Evolutionary conservation across 1,140 invertebrate genomes (phyloP).

Genomic region (Tetramorium parvispinum): DNA sequence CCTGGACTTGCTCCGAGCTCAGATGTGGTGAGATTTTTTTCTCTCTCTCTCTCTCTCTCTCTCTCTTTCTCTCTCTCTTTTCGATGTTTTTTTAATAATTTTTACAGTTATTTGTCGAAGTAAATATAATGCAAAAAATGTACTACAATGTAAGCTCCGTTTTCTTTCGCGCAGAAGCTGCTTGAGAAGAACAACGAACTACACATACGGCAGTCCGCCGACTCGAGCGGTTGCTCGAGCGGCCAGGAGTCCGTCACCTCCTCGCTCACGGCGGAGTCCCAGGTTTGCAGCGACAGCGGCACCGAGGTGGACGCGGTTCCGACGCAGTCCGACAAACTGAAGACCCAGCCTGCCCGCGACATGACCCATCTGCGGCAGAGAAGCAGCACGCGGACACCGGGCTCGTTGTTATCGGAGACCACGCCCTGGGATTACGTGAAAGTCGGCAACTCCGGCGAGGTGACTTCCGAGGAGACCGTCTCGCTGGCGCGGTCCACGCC

Average conservation of each 20-base stretch:
- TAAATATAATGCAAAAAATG: not conserved
- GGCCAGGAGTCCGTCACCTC: constrained; percentile 87
- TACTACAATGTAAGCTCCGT: not conserved
- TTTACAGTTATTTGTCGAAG: not conserved
- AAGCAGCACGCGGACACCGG: constrained; percentile 66
- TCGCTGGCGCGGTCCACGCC: constrained; percentile 82
- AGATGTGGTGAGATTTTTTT: constrained; percentile 80
- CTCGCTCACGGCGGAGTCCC: constrained; percentile 86
- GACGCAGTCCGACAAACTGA: constrained; percentile 78
- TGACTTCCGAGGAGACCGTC: constrained; percentile 73
- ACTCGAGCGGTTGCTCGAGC: constrained; percentile 87
- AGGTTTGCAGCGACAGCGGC: constrained; percentile 86
- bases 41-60: not conserved
- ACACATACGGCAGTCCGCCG: constrained; percentile 84
- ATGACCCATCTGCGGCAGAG: constrained; percentile 81
- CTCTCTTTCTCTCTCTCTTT: constrained; percentile 27
- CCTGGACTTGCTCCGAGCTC: constrained; percentile 83
- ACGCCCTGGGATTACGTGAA: constrained; percentile 80
- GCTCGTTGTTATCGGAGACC: constrained; percentile 54
- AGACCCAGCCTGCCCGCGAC: constrained; percentile 78
- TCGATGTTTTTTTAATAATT: not conserved
- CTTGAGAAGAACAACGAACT: constrained; percentile 82
- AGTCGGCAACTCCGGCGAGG: constrained; percentile 75
- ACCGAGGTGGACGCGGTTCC: constrained; percentile 84
- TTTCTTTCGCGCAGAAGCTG: constrained; percentile 79